A percentile compares a stretch with the other conserved stretches of the same genome.
Conservation (phyloP, 2,113 vertebrate genomes). For the Salminus brasiliensis region DNA sequence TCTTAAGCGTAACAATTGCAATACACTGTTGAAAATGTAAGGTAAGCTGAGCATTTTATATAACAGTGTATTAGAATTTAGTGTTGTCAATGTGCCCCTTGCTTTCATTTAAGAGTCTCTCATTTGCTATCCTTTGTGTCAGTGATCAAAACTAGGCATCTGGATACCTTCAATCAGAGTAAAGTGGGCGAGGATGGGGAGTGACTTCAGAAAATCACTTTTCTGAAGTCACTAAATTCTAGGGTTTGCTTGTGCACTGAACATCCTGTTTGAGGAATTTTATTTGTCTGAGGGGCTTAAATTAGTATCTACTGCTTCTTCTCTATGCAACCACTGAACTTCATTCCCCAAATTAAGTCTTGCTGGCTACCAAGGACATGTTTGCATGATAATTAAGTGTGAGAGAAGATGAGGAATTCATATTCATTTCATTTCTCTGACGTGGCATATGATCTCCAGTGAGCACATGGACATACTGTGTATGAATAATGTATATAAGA, state of each 20-base stretch:
- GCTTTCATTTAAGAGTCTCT: no score
- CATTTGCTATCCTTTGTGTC: no score
- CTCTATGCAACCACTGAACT: not conserved
- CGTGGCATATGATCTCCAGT: slow-evolving; percentile 1
- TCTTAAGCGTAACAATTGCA: no score
- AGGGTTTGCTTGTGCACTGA: not conserved
- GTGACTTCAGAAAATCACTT: not conserved
- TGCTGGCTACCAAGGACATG: slow-evolving; percentile 7
- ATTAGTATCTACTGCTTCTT: not conserved
- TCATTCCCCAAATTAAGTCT: slow-evolving; percentile 4
- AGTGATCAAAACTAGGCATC: no score
- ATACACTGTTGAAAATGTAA: no score
- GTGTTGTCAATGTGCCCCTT: no score
- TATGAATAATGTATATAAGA: slow-evolving; percentile 37
- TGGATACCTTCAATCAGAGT: no score
- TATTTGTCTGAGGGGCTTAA: no score
- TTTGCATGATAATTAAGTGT: slow-evolving; percentile 41
- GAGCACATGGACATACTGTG: slow-evolving; percentile 20
- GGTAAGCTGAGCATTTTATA: no score
- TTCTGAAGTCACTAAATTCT: not conserved
- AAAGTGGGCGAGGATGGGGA: no score
- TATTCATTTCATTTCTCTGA: slow-evolving; percentile 36
- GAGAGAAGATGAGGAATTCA: slow-evolving; percentile 33
- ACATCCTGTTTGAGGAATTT: not conserved
- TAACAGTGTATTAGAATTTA: no score